phyloP scores from a whole-genome alignment of 1,140 invertebrate species.

The Nasonia giraulti region DNA sequence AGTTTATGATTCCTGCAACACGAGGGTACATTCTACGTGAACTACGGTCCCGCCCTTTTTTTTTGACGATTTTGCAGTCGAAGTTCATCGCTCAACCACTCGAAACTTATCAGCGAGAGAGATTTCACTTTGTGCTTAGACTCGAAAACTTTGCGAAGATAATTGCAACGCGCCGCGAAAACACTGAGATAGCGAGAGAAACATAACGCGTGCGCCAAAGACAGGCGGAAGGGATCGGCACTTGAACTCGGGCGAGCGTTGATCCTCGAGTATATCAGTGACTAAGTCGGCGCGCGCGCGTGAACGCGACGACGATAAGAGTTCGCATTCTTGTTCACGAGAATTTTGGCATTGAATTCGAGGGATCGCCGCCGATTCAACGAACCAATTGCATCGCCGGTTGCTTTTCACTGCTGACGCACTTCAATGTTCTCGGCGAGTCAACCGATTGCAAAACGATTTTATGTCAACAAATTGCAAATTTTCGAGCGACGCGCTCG shows the following conservation, averaged over 20 bases:
- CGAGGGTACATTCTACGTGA: neutral
- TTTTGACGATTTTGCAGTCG: too few species aligned
- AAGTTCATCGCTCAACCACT: neutral
- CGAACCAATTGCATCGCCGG: too few species aligned
- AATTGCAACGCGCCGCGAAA: neutral
- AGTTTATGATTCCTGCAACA: constrained; percentile 88
- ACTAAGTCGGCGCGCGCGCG: neutral
- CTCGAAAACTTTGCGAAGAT: neutral
- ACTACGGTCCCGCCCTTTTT: too few species aligned
- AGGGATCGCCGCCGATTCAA: neutral
- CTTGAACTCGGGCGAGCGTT: constrained; percentile 41
- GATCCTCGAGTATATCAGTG: constrained; percentile 32
- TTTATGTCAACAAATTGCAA: neutral
- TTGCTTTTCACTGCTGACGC: neutral
- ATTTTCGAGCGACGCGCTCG: neutral
- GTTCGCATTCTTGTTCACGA: constrained; percentile 10
- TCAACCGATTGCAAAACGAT: neutral
- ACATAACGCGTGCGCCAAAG: neutral
- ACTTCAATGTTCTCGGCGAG: too few species aligned
- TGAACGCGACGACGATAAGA: constrained; percentile 47
- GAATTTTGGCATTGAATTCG: neutral
- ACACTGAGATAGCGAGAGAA: constrained; percentile 3
- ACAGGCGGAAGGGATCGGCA: constrained; percentile 31
- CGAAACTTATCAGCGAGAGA: neutral
- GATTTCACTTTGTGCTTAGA: too few species aligned